These are phyloP conservation scores for Drosophila sordidula DNA, from an alignment of 2,888 invertebrate genomes.

Conservation along the genomic window DNA sequence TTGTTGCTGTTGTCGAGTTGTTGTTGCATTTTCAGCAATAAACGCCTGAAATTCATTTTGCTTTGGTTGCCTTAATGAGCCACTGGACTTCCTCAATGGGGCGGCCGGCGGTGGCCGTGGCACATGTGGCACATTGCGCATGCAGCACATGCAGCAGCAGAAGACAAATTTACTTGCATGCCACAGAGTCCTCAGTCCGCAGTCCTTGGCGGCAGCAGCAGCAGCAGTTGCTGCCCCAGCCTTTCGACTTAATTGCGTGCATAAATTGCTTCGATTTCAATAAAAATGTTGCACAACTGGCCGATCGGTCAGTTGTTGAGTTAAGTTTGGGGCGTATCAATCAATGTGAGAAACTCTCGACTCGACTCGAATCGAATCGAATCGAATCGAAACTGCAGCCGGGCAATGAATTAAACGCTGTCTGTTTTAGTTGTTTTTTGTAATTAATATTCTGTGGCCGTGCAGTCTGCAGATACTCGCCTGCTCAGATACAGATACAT, in stretches of 20 bases:
- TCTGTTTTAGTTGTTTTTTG: conserved; percentile 43
- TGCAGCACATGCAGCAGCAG: conserved; percentile 70
- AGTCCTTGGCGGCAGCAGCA: conserved; percentile 10
- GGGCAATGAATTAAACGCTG: conserved; percentile 30
- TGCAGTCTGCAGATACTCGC: conserved; percentile 43
- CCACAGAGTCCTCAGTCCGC: conserved; percentile 62
- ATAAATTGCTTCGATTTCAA: conserved; percentile 79
- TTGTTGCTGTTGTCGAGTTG: conserved; percentile 11
- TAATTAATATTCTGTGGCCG: conserved; percentile 74
- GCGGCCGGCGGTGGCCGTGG: not conserved
- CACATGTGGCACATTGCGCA: conserved; percentile 52
- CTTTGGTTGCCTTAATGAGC: conserved; percentile 54
- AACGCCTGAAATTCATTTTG: conserved; percentile 46
- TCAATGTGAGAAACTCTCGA: conserved; percentile 68
- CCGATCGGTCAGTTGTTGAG: conserved; percentile 8
- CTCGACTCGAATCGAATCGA: conserved; percentile 13
- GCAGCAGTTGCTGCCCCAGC: conserved; percentile 17
- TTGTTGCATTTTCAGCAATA: conserved; percentile 43
- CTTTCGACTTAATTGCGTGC: conserved; percentile 75
- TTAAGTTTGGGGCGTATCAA: conserved; percentile 51
- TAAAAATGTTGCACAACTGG: conserved; percentile 74
- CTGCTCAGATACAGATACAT: conserved; percentile 34
- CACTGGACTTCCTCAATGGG: conserved; percentile 12
- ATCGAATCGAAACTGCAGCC: conserved; percentile 6
- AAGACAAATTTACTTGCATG: conserved; percentile 78